Evolutionary conservation across 2,113 vertebrate genomes (phyloP), one percentile per base, ranked within the genome.

Genomic region (Rhea pennata): DNA sequence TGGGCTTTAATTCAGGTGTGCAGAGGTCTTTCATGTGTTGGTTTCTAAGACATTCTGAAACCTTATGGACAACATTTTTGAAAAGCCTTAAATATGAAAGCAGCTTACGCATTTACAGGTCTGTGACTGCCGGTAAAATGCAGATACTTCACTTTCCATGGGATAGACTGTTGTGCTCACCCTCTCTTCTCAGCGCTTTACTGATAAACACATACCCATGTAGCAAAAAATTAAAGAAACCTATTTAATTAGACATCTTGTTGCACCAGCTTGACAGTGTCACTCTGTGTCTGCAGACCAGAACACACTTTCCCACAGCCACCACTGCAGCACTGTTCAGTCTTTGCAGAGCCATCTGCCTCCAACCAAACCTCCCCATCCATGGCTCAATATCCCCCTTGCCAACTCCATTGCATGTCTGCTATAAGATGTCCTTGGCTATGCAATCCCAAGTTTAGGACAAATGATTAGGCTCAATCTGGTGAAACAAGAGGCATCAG

Each of bases 341-440:
- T 15, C 7, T 89, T 91, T 42, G 4, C 56, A 65, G 87, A 87
- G 23, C 16, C 59, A 50, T 51, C 42, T 31, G n/a, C 6, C 40
- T 22, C 10, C 17, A 19, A 6, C 14, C 33, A 72, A 56, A 20
- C 15, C 8, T 58, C 33, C 27, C 17, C n/a, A 46, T 69, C 16
- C 44, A 42, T 0, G 0, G 21, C 9, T 89, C 42, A 36, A 0
- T 62, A 82, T 67, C 50, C 23, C 9, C 1, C 31, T 56, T 90
- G 48, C 16, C 53, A 44, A 3, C 10, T 24, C 56, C 31, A 20
- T 29, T 31, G 17, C 23, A 48, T 5, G 14, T 42, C 24, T 29
- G 22, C 58, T 53, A 10, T 24, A 67, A 85, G 58, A 39, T 0
- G 0, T 12, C 20, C 15, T 86, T 40, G 14, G 40, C 9, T 33